Evolutionary conservation across 2,797 vertebrate genomes (phyloP), one percentile per base, ranked within the genome.

Genomic region (Margarornis squamiger): DNA sequence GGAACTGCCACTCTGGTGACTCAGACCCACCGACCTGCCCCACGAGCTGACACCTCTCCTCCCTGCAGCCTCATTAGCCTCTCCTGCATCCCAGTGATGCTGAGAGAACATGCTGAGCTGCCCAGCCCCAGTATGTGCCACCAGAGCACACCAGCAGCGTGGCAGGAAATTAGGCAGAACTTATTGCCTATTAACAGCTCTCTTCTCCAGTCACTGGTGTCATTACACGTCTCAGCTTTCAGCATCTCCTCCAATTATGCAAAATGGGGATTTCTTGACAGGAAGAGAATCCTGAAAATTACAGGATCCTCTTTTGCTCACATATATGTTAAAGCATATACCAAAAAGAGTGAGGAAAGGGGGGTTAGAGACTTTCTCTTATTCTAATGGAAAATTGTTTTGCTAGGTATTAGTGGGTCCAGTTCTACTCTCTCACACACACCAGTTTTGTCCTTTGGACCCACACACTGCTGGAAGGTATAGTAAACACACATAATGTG

Each of bases 131-230:
- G 12, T 29, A 26, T 1, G 5, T 45, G 52, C 54, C 73, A 52
- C 70, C 54, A 38, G 67, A 1, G 2, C 52, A 34, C 81, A 7
- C 23, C 13, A 67, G 36, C 48, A 34, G 29, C 0, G 45, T 8
- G 20, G 34, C 17, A 59, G 89, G 71, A 86, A 87, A 92, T 51
- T 1, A 72, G 81, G 78, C 81, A 90, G 88, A 94, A 72, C 32
- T 49, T 34, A 36, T 1, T 75, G 87, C 63, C 82, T 46, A 39
- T 67, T 59, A 75, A 43, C 46, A 61, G 82, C 62, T 54, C 78
- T 66, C 0, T 30, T 84, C 79, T 88, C 66, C 43, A 62, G 63
- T 26, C 81, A 32, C 77, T 36, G 68, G 39, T 59, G 73, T 49
- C 66, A 39, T 73, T 63, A 51, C 8, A 26, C 0, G 0, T 49